Percentiles rank a stretch among this genome's conserved stretches.
These are phyloP conservation scores for Thaleichthys pacificus DNA, from an alignment of 2,797 vertebrate genomes.

Conservation along the genomic window DNA sequence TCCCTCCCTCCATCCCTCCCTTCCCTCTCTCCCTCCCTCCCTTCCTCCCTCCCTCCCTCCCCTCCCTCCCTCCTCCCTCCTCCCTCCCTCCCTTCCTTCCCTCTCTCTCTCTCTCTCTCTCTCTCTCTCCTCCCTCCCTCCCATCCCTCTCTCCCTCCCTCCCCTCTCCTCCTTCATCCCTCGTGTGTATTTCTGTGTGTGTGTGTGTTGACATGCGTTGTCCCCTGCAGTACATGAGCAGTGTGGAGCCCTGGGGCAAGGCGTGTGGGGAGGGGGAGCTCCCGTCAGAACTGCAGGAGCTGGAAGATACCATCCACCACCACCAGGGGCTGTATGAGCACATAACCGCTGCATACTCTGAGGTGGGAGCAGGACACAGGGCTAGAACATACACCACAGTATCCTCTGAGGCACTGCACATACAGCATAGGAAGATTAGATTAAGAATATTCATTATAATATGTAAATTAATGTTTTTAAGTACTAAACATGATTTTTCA, in stretches of 20 bases:
- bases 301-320: conserved; percentile 97
- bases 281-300: conserved; percentile 95
- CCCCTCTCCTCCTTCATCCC: too few species aligned
- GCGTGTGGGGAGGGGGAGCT: conserved; percentile 96
- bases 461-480: too few species aligned
- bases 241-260: conserved; percentile 98
- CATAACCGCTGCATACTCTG: conserved; percentile 93
- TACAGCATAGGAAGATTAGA: too few species aligned
- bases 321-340: conserved; percentile 98
- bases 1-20: neutral
- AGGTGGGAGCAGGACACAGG: conserved; percentile 76
- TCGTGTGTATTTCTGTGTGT: neutral
- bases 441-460: too few species aligned
- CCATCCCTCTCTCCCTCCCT: neutral
- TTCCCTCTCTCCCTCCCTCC: neutral
- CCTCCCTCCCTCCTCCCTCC: neutral
- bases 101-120: neutral
- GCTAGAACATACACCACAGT: conserved; percentile 38
- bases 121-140: neutral
- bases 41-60: neutral
- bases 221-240: conserved; percentile 90
- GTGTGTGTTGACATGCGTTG: neutral
- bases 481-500: too few species aligned
- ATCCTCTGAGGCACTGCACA: too few species aligned
- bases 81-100: neutral